Evolutionary conservation across 2,113 vertebrate genomes (phyloP).

Genomic region (Osmerus eperlanus): DNA sequence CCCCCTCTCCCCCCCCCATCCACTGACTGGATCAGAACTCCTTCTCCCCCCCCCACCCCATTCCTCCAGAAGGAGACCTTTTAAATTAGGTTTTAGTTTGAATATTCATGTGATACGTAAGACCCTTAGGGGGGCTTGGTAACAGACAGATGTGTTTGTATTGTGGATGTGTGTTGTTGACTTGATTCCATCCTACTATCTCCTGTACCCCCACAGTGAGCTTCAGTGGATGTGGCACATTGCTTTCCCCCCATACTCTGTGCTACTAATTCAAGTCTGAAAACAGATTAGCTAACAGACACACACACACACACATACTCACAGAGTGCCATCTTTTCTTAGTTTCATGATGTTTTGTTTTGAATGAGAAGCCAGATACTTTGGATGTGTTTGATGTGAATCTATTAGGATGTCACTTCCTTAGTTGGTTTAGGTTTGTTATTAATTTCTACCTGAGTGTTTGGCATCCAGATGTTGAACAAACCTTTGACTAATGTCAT

Average conservation of each 20-base stretch:
- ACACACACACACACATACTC: not conserved
- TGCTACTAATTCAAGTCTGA: constrained; percentile 12
- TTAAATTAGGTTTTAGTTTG: too few relatives aligned
- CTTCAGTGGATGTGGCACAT: constrained; percentile 21
- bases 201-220: not conserved
- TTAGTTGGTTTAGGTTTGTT: not conserved
- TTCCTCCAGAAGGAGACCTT: too few relatives aligned
- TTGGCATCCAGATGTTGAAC: not conserved
- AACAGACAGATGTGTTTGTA: constrained; percentile 17
- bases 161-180: constrained; percentile 33
- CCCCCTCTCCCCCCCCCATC: constrained; percentile 22
- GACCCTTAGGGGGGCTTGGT: too few relatives aligned
- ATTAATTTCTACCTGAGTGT: not conserved
- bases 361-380: not conserved
- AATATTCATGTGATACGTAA: too few relatives aligned
- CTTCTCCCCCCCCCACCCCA: not conserved
- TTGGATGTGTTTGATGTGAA: not conserved
- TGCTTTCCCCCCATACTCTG: constrained; percentile 9
- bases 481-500: not conserved
- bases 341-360: not conserved
- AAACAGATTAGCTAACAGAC: not conserved
- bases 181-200: constrained; percentile 17
- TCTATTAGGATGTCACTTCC: not conserved
- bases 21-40: not conserved
- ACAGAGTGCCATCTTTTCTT: not conserved